Evolutionary conservation across 1,140 invertebrate species (phyloP), one percentile per base, ranked within the genome.

Genomic region (Schlechtendalia chinensis): DNA sequence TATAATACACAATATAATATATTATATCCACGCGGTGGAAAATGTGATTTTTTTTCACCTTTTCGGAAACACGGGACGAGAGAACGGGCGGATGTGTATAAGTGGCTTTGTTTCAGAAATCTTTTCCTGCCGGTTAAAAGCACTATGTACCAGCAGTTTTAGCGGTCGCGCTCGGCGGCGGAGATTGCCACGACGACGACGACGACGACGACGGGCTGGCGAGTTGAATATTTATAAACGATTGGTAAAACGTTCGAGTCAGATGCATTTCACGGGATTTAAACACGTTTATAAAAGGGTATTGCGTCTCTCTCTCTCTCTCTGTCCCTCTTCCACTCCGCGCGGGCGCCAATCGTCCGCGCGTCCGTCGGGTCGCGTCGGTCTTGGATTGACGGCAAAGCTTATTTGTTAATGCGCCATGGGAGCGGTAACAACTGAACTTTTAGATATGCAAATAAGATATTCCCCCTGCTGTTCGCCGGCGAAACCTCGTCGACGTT

Each of bases 181-280:
- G 11, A 29, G 65, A n/a, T n/a, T n/a, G n/a, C n/a, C n/a, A n/a
- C n/a, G n/a, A n/a, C n/a, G n/a, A n/a, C 27, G n/a, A 0, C 16
- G 61, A 11, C 14, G 8, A 11, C 63, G 22, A 6, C 45, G 32
- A 19, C 32, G 22, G 58, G 22, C 22, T 50, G n/a, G 58, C 14
- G 59, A 79, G 56, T 79, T 79, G 75, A 79, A 79, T 79, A 79
- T 79, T 79, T 79, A 79, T 79, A 79, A 79, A 79, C 56, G 75
- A 79, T 79, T 29, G 75, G 75, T 79, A 61, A 79, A 79, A 79
- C 58, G 75, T 79, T 79, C 75, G 19, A 79, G 75, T 79, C 75
- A 79, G 75, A 79, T 79, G 75, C 75, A 79, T 79, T 79, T 79
- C 75, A 79, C 75, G 56, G 75, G 75, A 79, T 79, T 79, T 79